These are phyloP conservation scores for Myiotriccus ornatus DNA, from an alignment of 2,797 vertebrate genomes.

Conservation along the genomic window DNA sequence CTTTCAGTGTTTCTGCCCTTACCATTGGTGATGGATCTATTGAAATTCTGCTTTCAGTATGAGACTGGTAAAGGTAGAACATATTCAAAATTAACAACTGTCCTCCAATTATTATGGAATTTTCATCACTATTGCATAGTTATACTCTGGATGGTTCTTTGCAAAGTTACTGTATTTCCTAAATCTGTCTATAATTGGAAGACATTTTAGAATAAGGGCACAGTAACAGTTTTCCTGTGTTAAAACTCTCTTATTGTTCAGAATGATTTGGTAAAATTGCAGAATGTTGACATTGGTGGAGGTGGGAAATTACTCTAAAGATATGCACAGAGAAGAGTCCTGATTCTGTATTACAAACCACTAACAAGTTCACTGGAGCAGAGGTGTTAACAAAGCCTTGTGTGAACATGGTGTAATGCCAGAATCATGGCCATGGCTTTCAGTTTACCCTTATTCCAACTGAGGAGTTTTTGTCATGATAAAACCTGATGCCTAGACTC, in stretches of 20 bases:
- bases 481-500: background rate
- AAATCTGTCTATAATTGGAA: background rate
- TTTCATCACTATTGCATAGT: background rate
- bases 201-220: background rate
- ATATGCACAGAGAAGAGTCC: background rate
- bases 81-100: background rate
- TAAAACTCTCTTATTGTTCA: background rate
- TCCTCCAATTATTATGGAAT: background rate
- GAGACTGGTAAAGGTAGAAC: background rate
- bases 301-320: background rate
- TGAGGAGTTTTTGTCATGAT: background rate
- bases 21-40: background rate
- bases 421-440: background rate
- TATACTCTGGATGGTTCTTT: background rate
- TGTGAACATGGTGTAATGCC: background rate
- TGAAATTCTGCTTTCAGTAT: background rate
- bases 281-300: background rate
- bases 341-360: background rate
- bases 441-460: background rate
- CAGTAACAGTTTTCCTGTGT: background rate
- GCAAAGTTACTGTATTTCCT: background rate
- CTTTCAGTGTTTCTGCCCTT: background rate
- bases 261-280: background rate
- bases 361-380: background rate
- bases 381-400: background rate